Evolutionary conservation across 2,797 vertebrate species (phyloP).

Genomic region (Gobionotothen gibberifrons): DNA sequence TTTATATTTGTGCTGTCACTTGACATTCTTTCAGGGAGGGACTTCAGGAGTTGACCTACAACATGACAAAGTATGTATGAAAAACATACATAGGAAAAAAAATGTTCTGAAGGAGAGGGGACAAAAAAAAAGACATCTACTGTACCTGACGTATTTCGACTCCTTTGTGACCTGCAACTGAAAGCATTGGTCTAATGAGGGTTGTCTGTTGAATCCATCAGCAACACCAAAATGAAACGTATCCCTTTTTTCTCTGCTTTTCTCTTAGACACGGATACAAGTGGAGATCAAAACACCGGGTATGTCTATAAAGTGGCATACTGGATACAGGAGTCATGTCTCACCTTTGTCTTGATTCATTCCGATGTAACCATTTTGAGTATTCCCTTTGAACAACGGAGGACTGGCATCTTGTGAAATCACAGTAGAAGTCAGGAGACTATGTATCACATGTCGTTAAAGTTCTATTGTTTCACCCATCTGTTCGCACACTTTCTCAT

Average conservation of each 20-base stretch:
- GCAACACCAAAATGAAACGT: slow-evolving; percentile 62
- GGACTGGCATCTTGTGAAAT: slow-evolving; percentile 84
- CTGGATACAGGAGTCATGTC: slow-evolving; percentile 81
- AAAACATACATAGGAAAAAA: not conserved
- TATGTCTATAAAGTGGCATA: slow-evolving; percentile 73
- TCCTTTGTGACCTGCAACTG: slow-evolving; percentile 35
- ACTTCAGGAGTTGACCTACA: not conserved
- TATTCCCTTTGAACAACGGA: slow-evolving; percentile 85
- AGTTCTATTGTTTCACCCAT: slow-evolving; percentile 77
- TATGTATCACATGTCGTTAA: slow-evolving; percentile 78
- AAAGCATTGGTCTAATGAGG: slow-evolving; percentile 48
- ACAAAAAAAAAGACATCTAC: slow-evolving; percentile 7
- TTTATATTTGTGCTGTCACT: slow-evolving; percentile 29
- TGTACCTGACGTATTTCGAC: slow-evolving; percentile 5
- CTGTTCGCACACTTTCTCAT: slow-evolving; percentile 66
- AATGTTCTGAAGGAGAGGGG: not conserved
- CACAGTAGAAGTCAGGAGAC: slow-evolving; percentile 82
- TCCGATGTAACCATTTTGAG: slow-evolving; percentile 80
- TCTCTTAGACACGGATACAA: slow-evolving; percentile 64
- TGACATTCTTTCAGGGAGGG: not conserved
- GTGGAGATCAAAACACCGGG: slow-evolving; percentile 78
- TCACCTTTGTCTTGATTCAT: slow-evolving; percentile 85
- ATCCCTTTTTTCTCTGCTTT: slow-evolving; percentile 56
- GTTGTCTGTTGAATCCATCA: slow-evolving; percentile 48
- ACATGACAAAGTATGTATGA: not conserved